Evolutionary conservation across 2,113 vertebrate species (phyloP).

Genomic region (Tringa solitaria): DNA sequence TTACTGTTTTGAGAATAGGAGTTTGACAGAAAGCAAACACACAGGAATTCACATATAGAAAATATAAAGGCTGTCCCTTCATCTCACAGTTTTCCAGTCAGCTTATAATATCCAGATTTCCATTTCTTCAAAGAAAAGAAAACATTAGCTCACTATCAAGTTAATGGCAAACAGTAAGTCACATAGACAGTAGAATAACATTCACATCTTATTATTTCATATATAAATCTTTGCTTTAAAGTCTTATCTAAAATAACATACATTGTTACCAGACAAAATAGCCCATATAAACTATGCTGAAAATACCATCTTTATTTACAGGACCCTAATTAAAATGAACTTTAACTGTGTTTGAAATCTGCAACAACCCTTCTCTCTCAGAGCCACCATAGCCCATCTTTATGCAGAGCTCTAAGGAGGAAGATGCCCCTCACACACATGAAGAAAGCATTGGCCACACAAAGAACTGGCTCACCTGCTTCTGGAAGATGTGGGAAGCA

Average conservation of each 20-base stretch:
- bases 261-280: conserved; percentile 44
- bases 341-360: background rate
- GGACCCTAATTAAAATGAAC: background rate
- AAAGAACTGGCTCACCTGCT: background rate
- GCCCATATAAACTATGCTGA: conserved; percentile 37
- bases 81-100: background rate
- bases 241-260: conserved; percentile 41
- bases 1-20: background rate
- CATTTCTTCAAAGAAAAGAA: conserved; percentile 26
- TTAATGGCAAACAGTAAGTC: conserved; percentile 7
- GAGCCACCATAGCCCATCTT: background rate
- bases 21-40: background rate
- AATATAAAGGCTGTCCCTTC: background rate
- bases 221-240: conserved; percentile 40
- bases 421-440: background rate
- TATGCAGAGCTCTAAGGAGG: background rate
- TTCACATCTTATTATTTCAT: background rate
- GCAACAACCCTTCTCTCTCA: background rate
- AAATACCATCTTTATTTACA: conserved; percentile 56
- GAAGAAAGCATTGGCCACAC: background rate
- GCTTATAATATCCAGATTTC: conserved; percentile 1
- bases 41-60: background rate
- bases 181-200: background rate
- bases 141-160: background rate
- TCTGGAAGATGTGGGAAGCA: background rate